These are phyloP conservation scores for Lutjanus campechanus DNA, from an alignment of 2,797 vertebrate genomes.

Conservation along the genomic window DNA sequence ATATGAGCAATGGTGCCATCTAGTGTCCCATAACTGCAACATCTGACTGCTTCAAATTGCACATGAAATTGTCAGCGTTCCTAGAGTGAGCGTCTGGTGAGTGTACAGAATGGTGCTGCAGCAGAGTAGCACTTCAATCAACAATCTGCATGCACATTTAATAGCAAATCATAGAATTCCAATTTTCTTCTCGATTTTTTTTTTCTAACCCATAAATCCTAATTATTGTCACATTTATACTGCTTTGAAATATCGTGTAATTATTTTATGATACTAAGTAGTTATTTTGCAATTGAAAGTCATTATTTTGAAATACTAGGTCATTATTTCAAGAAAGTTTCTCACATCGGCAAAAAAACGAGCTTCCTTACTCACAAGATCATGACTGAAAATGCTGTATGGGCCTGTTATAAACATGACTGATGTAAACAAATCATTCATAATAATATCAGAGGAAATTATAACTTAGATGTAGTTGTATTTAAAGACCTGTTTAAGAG, in stretches of 20 bases:
- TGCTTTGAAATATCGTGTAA: too few species aligned
- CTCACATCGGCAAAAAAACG: too few species aligned
- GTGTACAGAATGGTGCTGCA: background rate
- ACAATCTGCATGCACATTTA: background rate
- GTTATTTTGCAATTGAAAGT: too few species aligned
- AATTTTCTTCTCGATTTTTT: background rate
- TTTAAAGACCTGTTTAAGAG: background rate
- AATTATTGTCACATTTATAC: too few species aligned
- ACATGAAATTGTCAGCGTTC: background rate
- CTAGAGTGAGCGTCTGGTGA: background rate
- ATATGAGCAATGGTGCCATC: slow-evolving; percentile 44
- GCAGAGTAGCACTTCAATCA: background rate
- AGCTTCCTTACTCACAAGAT: background rate
- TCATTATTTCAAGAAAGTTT: too few species aligned
- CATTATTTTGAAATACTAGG: too few species aligned
- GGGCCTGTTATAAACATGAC: background rate
- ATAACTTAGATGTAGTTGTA: background rate
- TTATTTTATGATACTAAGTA: too few species aligned
- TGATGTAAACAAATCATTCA: background rate
- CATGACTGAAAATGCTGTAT: background rate
- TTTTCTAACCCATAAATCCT: background rate
- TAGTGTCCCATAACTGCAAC: slow-evolving; percentile 28
- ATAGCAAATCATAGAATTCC: background rate
- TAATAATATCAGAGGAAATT: background rate
- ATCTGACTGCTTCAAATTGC: background rate